Evolutionary conservation across 2,797 vertebrate genomes (phyloP), one percentile per base, ranked within the genome.

Genomic region (Otolemur crassicaudatus): DNA sequence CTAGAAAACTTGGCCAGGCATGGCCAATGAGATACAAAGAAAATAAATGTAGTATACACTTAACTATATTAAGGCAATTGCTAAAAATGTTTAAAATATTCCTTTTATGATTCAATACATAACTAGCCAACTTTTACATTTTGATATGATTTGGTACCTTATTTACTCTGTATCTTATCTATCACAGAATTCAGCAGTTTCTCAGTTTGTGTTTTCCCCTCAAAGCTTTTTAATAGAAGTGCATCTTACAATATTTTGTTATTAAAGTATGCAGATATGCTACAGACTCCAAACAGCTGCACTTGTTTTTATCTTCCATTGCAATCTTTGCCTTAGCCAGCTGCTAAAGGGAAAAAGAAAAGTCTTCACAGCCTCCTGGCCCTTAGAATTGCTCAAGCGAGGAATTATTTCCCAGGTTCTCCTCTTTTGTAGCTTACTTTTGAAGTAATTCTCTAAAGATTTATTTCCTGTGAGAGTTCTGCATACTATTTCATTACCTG

Each of bases 391-490:
- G 20, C 22, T 85, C 22, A 63, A 75, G 10, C 40, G 67, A 49
- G 79, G 22, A 87, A 94, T 82, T 77, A 69, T 87, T 87, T 37
- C 7, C 10, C 23, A 13, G 29, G 13, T 69, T 87, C 12, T 27
- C 34, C 27, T 87, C 63, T 49, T 69, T 60, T 46, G 16, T n/a
- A 87, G 43, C 10, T 60, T 76, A 10, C 27, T 84, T 69, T 81
- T 46, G n/a, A 92, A 87, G 56, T 81, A 84, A 67, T 46, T 88
- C 61, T 70, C 58, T 65, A 72, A 95, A 60, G 25, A n/a, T 69
- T 69, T 73, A 37, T 87, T 95, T 56, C 27, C n/a, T 63, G 95
- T 95, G 80, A 72, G 67, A 96, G 7, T 19, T 85, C 31, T 94
- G n/a, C 53, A 69, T 92, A 79, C 56, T 5, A 92, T 93, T 89